Evolutionary conservation across 2,797 vertebrate genomes (phyloP), one percentile per base, ranked within the genome.

Genomic region (Scolopax bukidnonensis): DNA sequence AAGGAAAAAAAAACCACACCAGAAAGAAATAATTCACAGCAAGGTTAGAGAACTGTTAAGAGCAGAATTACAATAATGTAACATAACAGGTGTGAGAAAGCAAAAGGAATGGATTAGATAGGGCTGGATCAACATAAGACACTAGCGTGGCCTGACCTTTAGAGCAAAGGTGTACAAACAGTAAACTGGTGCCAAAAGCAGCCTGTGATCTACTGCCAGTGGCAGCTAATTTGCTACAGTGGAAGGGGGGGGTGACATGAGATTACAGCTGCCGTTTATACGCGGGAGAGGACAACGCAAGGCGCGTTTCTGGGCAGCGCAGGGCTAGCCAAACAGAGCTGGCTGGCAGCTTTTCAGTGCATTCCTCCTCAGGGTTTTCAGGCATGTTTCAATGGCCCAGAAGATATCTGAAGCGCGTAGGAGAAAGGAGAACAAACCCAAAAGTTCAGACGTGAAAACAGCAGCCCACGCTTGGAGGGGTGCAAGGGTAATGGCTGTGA

Each of bases 121-220:
- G 50, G 33, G 59, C 21, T 96, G 67, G 84, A 84, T 87, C 86
- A 67, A 78, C 56, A 87, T 73, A 50, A 93, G 59, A 77, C 61
- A 75, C 64, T 76, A 78, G 47, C 2, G 0, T 45, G 18, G 45
- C 43, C 74, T 94, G 84, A 85, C 91, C 81, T 74, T 93, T 93
- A 88, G 43, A 97, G 91, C 88, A 75, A 87, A 87, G 85, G 95
- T 88, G 70, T 65, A 93, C 36, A 93, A 91, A 96, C 90, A 92
- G 81, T 89, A 95, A 95, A 94, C 80, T 89, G 93, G 84, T 96
- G 85, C 94, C 95, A 90, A 85, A 95, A 97, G 79, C 69, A 80
- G 51, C 25, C 67, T 88, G 63, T 94, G 81, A 97, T 94, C 68
- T 56, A 74, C 60, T 96, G 95, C 94, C 95, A 97, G 80, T 8